Base-by-base conservation (phyloP, 2,797 vertebrate genomes). In the Trachurus trachurus region DNA sequence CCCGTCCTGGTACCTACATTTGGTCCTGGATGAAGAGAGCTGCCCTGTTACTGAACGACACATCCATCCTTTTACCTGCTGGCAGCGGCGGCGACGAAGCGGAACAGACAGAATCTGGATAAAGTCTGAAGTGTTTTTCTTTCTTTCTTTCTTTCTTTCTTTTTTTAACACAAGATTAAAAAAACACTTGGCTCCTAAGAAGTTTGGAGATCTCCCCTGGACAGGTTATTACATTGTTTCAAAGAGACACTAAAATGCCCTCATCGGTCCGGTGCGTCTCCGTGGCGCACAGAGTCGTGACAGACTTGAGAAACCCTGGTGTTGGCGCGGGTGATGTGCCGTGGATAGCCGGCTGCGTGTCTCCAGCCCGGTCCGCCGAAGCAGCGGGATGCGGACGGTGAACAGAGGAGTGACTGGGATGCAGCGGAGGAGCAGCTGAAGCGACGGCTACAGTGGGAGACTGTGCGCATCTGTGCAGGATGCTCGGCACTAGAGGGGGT, bases 401-500 rank as follows among this genome's bases (percentile, higher is more conserved):
- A 60, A 34, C 6, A 9, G 84, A 86, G 85, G 52, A 78, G 53
- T 50, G 74, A 73, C 9, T 9, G 58, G 79, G 82, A 80, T 66
- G 82, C 87, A 73, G 88, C 78, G 72, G 76, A 80, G 77, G 76
- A 86, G 75, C 83, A 78, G 80, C 62, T 66, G 77, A 80, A 83
- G 84, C 72, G 71, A 79, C 65, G 71, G 78, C 83, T 83, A 54
- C 66, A 13, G 65, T 4, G 64, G 44, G 86, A 88, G 87, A 90
- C 87, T 83, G 87, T n/a, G 88, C 80, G 89, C 92, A 88, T 94
- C 89, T 94, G 93, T 93, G 85, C 88, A 61, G 86, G 86, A 83
- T 79, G 86, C 87, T 91, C 92, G 88, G 92, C 94, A 88, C 94
- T 95, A 95, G 94, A 93, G 94, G 94, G 94, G 91, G 94, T 88